These are phyloP conservation scores for Alces alces DNA, from an alignment of 2,113 vertebrate species.

Conservation along the genomic window DNA sequence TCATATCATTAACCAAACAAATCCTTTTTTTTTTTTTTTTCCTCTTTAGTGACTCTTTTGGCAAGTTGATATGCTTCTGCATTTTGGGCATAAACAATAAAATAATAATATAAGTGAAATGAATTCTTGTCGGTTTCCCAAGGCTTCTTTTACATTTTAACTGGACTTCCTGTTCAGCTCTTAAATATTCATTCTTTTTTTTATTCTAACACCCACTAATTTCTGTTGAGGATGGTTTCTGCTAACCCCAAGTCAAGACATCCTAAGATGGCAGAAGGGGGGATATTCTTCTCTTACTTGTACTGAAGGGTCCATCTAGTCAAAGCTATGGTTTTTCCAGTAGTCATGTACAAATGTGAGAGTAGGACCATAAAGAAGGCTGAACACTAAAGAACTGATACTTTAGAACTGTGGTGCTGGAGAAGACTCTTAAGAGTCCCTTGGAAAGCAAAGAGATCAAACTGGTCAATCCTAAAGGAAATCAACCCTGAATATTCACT, in stretches of 20 bases:
- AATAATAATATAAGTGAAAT: not conserved
- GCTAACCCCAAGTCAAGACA: not conserved
- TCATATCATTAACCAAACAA: not conserved
- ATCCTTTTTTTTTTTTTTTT: not conserved
- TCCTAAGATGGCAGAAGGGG: rapidly evolving
- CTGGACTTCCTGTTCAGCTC: not conserved
- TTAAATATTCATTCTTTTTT: not conserved
- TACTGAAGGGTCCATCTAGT: not conserved
- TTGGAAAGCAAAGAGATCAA: not conserved
- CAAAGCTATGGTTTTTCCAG: not conserved
- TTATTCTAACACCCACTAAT: not conserved
- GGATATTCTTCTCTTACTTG: not conserved
- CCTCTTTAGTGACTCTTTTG: not conserved
- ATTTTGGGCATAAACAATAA: not conserved
- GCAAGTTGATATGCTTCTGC: not conserved
- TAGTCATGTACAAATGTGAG: not conserved
- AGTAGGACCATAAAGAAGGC: not conserved
- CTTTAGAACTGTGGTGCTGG: not conserved
- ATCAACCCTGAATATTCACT: not conserved
- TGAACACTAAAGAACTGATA: not conserved
- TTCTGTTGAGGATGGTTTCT: not conserved
- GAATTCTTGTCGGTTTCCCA: not conserved
- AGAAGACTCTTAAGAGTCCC: not conserved
- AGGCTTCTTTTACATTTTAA: not conserved
- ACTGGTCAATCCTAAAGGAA: not conserved